Conservation (phyloP, 2,888 invertebrate genomes). For the Elysia crispata region DNA sequence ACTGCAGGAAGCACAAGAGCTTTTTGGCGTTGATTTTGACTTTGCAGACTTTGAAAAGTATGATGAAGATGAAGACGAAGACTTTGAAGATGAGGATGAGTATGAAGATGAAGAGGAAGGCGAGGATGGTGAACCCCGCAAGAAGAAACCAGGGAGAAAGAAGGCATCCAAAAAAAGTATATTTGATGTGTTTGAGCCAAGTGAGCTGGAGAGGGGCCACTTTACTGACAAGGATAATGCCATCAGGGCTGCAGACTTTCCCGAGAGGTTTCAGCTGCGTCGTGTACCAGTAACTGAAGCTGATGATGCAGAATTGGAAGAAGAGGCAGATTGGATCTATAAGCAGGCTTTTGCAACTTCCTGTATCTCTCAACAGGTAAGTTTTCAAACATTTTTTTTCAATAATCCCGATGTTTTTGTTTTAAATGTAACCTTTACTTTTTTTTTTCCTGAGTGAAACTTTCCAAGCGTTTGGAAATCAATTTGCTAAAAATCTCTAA, state of each 20-base stretch:
- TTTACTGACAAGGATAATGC: conserved; percentile 96
- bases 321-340: conserved; percentile 98
- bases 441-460: no score
- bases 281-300: conserved; percentile 88
- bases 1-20: conserved; percentile 98
- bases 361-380: conserved; percentile 87
- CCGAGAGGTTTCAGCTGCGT: conserved; percentile 85
- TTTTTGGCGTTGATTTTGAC: conserved; percentile 98
- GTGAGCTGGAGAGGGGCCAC: conserved; percentile 96
- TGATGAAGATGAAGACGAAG: conserved; percentile 73
- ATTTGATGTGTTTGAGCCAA: conserved; percentile 89
- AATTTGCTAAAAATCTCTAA: no score
- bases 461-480: no score
- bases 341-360: conserved; percentile 93
- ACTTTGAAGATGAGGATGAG: conserved; percentile 74
- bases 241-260: conserved; percentile 80
- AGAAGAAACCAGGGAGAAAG: conserved; percentile 66
- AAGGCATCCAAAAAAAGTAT: conserved; percentile 73
- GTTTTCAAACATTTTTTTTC: background rate
- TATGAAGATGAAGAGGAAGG: conserved; percentile 64
- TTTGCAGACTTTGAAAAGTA: conserved; percentile 78
- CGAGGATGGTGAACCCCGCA: conserved; percentile 63
- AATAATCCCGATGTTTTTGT: no score
- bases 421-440: no score
- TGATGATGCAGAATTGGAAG: conserved; percentile 86